phyloP scores from a whole-genome alignment of 2,888 invertebrate species.

The Amiota minor region DNA sequence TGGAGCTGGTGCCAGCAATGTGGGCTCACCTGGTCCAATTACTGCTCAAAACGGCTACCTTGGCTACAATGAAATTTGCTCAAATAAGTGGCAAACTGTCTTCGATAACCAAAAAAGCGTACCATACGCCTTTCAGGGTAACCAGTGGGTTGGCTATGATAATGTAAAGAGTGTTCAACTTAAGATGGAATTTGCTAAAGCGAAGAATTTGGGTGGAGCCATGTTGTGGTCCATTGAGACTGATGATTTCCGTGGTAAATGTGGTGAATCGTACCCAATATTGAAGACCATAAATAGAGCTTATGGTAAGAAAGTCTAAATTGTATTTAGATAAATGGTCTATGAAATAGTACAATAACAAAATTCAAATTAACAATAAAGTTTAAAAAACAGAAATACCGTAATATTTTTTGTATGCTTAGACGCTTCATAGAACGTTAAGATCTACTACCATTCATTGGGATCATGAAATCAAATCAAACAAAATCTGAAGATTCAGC shows the following conservation, averaged over 20 bases:
- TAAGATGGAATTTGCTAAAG: conserved; percentile 87
- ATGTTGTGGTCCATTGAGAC: conserved; percentile 85
- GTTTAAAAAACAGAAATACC: too few species aligned
- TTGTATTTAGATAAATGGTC: too few species aligned
- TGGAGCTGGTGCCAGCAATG: conserved; percentile 45
- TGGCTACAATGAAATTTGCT: conserved; percentile 59
- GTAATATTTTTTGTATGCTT: too few species aligned
- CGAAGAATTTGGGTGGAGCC: conserved; percentile 84
- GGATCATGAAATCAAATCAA: too few species aligned
- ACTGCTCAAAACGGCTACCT: conserved; percentile 50
- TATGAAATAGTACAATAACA: too few species aligned
- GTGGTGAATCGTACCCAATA: conserved; percentile 75
- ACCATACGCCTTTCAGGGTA: conserved; percentile 87
- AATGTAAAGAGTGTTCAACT: conserved; percentile 84
- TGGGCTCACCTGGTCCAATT: conserved; percentile 47
- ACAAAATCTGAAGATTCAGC: too few species aligned
- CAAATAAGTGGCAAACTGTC: conserved; percentile 55
- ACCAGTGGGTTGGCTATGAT: conserved; percentile 95
- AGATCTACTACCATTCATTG: too few species aligned
- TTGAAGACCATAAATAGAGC: conserved; percentile 56
- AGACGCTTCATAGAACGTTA: too few species aligned
- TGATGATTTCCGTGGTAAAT: conserved; percentile 91
- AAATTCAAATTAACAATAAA: too few species aligned
- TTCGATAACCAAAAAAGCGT: conserved; percentile 45
- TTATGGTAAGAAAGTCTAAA: conserved; percentile 37